A percentile compares a stretch with the other conserved stretches of the same genome.
Conservation (phyloP, 2,113 vertebrate genomes). For the Daphoenositta chrysoptera region DNA sequence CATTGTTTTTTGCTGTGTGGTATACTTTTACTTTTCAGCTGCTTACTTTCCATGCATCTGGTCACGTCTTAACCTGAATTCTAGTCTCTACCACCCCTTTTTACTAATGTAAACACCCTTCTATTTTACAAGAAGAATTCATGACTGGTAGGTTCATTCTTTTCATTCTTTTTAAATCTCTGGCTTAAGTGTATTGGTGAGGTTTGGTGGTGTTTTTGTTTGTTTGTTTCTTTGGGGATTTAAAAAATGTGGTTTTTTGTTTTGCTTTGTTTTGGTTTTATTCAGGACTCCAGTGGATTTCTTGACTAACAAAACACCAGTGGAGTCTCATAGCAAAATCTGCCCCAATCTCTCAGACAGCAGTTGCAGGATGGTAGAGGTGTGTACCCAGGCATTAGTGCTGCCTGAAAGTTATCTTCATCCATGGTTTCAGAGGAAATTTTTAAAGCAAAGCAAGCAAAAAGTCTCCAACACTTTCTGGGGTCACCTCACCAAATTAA, state of each 20-base stretch:
- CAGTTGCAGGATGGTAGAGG: background rate
- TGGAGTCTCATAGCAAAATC: background rate
- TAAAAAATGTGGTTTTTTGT: background rate
- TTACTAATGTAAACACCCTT: background rate
- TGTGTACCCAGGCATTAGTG: background rate
- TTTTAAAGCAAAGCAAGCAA: background rate
- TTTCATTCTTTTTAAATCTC: background rate
- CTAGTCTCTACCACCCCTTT: background rate
- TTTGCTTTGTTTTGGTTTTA: background rate
- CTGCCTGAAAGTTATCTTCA: background rate
- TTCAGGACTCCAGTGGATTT: background rate
- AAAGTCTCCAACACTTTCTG: background rate
- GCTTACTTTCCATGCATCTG: background rate
- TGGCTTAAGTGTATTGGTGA: background rate
- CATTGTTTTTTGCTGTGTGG: background rate
- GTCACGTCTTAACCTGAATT: background rate
- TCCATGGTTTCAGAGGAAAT: background rate
- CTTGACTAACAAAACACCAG: background rate
- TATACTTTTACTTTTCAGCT: background rate
- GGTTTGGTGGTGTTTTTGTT: background rate
- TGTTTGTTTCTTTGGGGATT: background rate
- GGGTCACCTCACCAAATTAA: background rate
- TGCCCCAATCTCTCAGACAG: background rate
- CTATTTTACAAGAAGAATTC: constrained; percentile 4
- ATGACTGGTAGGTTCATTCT: background rate